phyloP scores from a whole-genome alignment of 2,113 vertebrate genomes.

The Callipepla californica region DNA sequence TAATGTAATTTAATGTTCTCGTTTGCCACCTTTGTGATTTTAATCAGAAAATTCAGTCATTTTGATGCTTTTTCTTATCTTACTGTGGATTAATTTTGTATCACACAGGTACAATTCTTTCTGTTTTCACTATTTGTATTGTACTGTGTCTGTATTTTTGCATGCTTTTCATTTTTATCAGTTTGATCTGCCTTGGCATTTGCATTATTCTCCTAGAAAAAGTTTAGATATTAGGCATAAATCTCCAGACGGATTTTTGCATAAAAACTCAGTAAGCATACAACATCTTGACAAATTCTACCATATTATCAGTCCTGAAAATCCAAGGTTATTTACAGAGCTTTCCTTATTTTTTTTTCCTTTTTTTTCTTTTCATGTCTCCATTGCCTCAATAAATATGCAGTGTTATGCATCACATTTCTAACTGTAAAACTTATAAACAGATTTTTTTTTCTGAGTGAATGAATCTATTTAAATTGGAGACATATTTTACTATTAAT shows the following conservation, averaged over 20 bases:
- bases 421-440: not conserved
- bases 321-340: not conserved
- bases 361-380: not conserved
- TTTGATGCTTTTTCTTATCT: not conserved
- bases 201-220: not conserved
- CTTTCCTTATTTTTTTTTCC: not conserved
- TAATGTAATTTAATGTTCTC: not conserved
- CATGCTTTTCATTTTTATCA: not conserved
- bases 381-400: not conserved
- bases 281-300: not conserved
- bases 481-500: not conserved
- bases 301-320: not conserved
- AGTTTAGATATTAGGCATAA: not conserved
- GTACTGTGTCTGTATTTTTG: not conserved
- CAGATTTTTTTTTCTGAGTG: not conserved
- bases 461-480: not conserved
- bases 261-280: not conserved
- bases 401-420: not conserved
- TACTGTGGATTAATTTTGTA: not conserved
- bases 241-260: not conserved
- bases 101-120: not conserved
- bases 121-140: not conserved
- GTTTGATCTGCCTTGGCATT: not conserved
- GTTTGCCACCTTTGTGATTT: not conserved
- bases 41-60: not conserved